phyloP scores from a whole-genome alignment of 2,888 invertebrate genomes.

The Drosophila flavopinicola region DNA sequence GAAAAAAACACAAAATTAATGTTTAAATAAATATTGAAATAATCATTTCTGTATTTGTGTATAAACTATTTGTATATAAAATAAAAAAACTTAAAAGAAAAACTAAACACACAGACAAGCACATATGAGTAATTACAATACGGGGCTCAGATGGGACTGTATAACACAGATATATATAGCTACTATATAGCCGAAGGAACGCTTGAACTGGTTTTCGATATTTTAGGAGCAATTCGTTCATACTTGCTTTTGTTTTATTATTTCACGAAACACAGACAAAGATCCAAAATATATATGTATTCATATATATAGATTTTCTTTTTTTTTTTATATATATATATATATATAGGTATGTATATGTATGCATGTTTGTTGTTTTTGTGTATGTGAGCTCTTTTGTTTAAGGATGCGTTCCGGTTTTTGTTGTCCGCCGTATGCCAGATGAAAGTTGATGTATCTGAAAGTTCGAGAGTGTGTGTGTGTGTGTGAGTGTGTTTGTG shows the following conservation, averaged over 20 bases:
- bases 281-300: slow-evolving; percentile 74
- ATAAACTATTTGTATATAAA: slow-evolving; percentile 52
- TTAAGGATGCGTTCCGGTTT: slow-evolving; percentile 10
- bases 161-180: slow-evolving; percentile 4
- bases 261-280: slow-evolving; percentile 79
- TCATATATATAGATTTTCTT: slow-evolving; percentile 36
- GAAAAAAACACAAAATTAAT: slow-evolving; percentile 32
- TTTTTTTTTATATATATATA: slow-evolving; percentile 41
- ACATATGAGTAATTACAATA: slow-evolving; percentile 23
- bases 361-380: slow-evolving; percentile 35
- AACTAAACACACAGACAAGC: slow-evolving; percentile 28
- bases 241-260: slow-evolving; percentile 66
- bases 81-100: slow-evolving; percentile 64
- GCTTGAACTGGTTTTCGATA: slow-evolving; percentile 10
- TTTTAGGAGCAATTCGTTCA: slow-evolving; percentile 27
- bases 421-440: slow-evolving; percentile 10
- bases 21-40: slow-evolving; percentile 50
- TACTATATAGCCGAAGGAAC: slow-evolving; percentile 27
- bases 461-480: slow-evolving; percentile 27
- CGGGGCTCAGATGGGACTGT: slow-evolving; percentile 8
- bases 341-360: slow-evolving; percentile 22
- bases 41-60: slow-evolving; percentile 45
- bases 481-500: slow-evolving; percentile 33
- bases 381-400: slow-evolving; percentile 37
- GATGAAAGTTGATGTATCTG: slow-evolving; percentile 26